Base-by-base conservation (phyloP, 2,113 vertebrate genomes). In the Antigone vipio region DNA sequence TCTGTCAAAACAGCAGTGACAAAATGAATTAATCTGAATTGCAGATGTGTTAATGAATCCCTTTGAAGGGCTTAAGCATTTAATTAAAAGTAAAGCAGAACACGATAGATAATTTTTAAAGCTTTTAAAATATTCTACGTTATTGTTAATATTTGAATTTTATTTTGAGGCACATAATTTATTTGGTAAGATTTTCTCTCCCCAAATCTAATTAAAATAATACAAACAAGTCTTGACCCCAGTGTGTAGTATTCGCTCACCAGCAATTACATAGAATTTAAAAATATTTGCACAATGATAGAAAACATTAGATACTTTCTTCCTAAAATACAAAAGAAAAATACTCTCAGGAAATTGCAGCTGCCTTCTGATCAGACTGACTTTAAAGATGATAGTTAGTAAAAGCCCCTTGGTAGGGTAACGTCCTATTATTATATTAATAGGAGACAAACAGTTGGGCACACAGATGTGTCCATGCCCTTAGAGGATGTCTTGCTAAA, bases 11-110 rank as follows among this genome's bases (percentile, higher is more conserved):
- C 95, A 96, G 83, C 96, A 97, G 85, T 96, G 95, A 98, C 95
- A 97, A 89, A 95, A 95, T 87, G 95, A 96, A 96, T 97, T 97
- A 81, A 83, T 97, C 95, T 95, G 92, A 98, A 97, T 96, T 98
- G 91, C 90, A 98, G 95, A 97, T 97, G 95, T 97, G 96, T 97
- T 98, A 91, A 97, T 97, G 95, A 98, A 94, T 96, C 94, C 95
- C 92, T 97, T 94, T 97, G 97, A 97, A 97, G 92, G 91, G 88
- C 91, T 97, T 98, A 96, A 89, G 85, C 91, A 78, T 98, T 97
- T 98, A 97, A 97, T 98, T 97, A 97, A 97, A 98, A 98, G 94
- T 95, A 96, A 97, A 97, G 95, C 91, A 92, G 85, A 92, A 81
- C 50, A 83, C 1, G 93, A 85, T 94, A 89, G 95, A 96, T 85